Evolutionary conservation across 1,140 invertebrate species (phyloP), one percentile per base, ranked within the genome.

Genomic region (Saccostrea cuccullata): DNA sequence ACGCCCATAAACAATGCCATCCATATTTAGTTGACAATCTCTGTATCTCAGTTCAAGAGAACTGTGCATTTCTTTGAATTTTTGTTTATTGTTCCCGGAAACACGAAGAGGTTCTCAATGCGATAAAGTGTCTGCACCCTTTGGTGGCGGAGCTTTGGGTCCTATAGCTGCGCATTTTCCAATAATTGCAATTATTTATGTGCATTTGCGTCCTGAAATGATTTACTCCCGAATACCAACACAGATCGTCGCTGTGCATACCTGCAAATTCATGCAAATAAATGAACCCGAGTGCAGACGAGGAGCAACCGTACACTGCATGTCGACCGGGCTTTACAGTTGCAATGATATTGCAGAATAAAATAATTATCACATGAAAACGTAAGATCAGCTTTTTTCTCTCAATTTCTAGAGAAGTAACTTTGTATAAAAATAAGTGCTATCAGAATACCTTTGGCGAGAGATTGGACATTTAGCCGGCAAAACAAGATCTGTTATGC

Each of bases 51-150:
- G 23, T 2, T 26, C 26, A 30, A 64, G 58, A 64, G 26, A 26
- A 11, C 70, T 77, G 70, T 26, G 15, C 70, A 13, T 77, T 77
- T 77, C 70, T 30, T 77, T 77, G 70, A 77, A 64, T 64, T 20
- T 64, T 11, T 77, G 13, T 30, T 26, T 77, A 11, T 77, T 26
- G 26, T 77, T 77, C 70, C 26, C 26, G 70, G 70, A 77, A 77
- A 77, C 58, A 60, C 58, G 11, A 60, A 8, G 58, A 60, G 13
- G 58, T 60, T 3, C 20, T 20, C 17, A 64, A 64, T 20, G 17
- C 58, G 58, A 64, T 20, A 64, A n/a, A 17, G 13, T 64, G 15
- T 64, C 58, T 64, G 58, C 58, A 20, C 58, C 58, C n/a, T 64
- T 64, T 64, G 3, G 58, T 17, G 13, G 20, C 58, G 20, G 26